These are phyloP conservation scores for Ascaphus truei DNA, from an alignment of 2,113 vertebrate genomes.

Conservation along the genomic window DNA sequence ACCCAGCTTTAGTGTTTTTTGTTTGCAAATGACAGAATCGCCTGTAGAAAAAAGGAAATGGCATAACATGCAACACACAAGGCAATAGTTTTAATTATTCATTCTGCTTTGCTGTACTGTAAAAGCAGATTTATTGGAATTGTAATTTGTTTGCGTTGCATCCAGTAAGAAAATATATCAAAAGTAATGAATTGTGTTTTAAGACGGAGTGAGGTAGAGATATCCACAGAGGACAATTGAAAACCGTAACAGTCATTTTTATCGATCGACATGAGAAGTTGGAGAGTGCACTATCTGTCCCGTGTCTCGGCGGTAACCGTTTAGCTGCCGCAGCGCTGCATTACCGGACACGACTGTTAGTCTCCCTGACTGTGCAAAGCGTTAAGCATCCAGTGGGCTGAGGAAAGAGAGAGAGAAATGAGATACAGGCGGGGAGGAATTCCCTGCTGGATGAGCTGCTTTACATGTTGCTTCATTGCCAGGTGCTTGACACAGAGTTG, in stretches of 20 bases:
- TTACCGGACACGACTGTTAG: background rate
- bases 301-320: conserved; percentile 64
- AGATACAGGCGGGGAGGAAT: conserved; percentile 50
- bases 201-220: conserved; percentile 51
- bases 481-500: conserved; percentile 81
- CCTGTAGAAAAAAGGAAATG: conserved; percentile 1
- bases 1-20: conserved; percentile 6
- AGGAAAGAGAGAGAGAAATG: background rate
- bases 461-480: conserved; percentile 72
- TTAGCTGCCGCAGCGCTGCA: conserved; percentile 26
- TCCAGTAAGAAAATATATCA: conserved; percentile 57
- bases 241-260: conserved; percentile 46
- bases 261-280: conserved; percentile 60
- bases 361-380: background rate
- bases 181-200: conserved; percentile 62
- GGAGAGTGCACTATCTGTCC: conserved; percentile 49
- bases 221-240: conserved; percentile 53
- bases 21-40: conserved; percentile 36
- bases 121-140: conserved; percentile 53
- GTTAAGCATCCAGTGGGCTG: background rate
- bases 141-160: conserved; percentile 52
- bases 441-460: conserved; percentile 61
- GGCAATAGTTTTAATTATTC: conserved; percentile 50
- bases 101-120: conserved; percentile 48
- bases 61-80: background rate